These are phyloP conservation scores for Typhlomys cinereus DNA, from an alignment of 2,113 vertebrate genomes.

Conservation along the genomic window DNA sequence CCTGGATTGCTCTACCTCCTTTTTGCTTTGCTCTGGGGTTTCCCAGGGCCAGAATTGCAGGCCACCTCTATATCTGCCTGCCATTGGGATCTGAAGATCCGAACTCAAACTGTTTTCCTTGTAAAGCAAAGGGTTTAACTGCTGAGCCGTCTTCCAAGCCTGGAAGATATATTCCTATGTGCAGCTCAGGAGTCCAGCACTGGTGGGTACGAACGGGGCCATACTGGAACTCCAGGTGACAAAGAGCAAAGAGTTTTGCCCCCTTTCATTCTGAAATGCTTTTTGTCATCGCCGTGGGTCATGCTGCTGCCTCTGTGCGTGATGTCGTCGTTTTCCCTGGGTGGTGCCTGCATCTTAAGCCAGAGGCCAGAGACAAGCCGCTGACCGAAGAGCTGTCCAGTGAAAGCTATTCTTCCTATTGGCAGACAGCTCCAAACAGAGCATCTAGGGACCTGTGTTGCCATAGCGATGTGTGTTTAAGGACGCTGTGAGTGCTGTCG, in stretches of 20 bases:
- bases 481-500: neutral
- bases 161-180: neutral
- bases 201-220: rapidly evolving
- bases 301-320: rapidly evolving
- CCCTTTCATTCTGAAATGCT: rapidly evolving
- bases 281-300: rapidly evolving
- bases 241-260: neutral
- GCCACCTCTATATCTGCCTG: no score
- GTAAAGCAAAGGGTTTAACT: no score
- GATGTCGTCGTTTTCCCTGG: neutral
- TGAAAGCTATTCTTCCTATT: neutral
- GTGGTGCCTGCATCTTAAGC: neutral
- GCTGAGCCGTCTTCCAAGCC: no score
- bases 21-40: no score
- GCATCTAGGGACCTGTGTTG: neutral
- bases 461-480: neutral
- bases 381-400: neutral
- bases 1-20: no score
- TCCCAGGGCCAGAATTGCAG: no score
- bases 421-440: neutral
- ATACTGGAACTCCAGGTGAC: rapidly evolving
- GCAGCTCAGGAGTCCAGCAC: rapidly evolving
- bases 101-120: no score
- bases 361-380: neutral
- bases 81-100: no score